Conservation (phyloP, 2,113 vertebrate species). For the Paralichthys olivaceus region DNA sequence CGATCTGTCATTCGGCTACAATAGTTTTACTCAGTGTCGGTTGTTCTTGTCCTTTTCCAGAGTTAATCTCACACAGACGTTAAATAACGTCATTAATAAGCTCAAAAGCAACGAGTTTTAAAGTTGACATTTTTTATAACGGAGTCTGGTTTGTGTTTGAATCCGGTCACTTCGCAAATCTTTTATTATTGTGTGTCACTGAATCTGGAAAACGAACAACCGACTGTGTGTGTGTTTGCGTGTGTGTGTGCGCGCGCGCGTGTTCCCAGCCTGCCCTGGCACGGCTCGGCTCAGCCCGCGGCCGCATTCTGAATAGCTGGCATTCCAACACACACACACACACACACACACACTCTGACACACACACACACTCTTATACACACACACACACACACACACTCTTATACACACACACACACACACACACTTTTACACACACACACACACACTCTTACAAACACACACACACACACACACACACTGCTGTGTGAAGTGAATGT, state of each 20-base stretch:
- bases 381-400: neutral
- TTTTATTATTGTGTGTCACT: neutral
- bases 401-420: conserved; percentile 11
- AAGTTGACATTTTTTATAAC: conserved; percentile 5
- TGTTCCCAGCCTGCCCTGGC: conserved; percentile 29
- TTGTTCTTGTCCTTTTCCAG: neutral
- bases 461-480: neutral
- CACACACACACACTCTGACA: conserved; percentile 21
- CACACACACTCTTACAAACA: conserved; percentile 10
- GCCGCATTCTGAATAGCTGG: conserved; percentile 48
- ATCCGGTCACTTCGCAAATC: neutral
- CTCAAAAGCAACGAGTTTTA: neutral
- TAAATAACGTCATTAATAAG: neutral
- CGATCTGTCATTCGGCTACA: neutral
- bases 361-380: conserved; percentile 8
- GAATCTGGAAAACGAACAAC: neutral
- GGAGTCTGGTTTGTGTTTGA: neutral
- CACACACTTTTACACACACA: conserved; percentile 17
- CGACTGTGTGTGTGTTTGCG: conserved; percentile 3
- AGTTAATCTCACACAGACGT: neutral
- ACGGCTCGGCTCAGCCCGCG: conserved; percentile 19
- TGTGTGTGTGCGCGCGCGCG: neutral
- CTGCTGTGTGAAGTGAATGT: conserved; percentile 9
- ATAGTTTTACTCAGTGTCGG: accelerated
- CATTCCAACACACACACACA: conserved; percentile 54